Evolutionary conservation across 1,140 invertebrate species (phyloP), one percentile per base, ranked within the genome.

Genomic region (Zaprionus ghesquierei): DNA sequence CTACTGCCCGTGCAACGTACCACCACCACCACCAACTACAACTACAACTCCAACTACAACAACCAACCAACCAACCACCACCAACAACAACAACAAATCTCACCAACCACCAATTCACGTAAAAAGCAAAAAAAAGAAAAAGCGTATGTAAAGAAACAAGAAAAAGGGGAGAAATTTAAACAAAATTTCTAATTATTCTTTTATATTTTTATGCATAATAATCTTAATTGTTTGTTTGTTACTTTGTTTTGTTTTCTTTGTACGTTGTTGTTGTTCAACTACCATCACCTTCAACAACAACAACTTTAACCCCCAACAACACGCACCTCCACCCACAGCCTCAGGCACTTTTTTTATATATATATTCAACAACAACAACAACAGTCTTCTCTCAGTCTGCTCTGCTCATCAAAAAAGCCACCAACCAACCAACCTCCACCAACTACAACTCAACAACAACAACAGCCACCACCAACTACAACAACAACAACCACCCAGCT

Each of bases 321-420:
- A 69, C 15, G 15, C 15, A 33, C 35, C 15, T 27, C 23, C 22
- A 29, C 27, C 27, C 25, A 38, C 33, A 23, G 20, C 20, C 38
- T 46, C 59, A 62, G 18, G 18, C 22, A 51, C 12, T 41, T 59
- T 15, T 35, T 38, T n/a, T 35, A 35, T 15, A 38, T 38, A 31
- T 38, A 41, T 41, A 41, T 41, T 41, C 53, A 64, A 66, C 60
- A 69, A 62, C 58, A 31, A 61, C 70, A 71, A 79, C 75, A 61
- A 80, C 77, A 80, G 66, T 81, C 78, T 81, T 72, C 77, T 80
- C 77, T 80, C 77, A 79, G 77, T 79, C 70, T 79, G 69, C 76
- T 79, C 70, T 70, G 72, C 72, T 80, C 77, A 55, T 41, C 78
- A 81, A 50, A 81, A 50, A 50, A 64, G 68, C 56, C 59, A 66